Base-by-base conservation (phyloP, 2,113 vertebrate species). In the Turnix velox region DNA sequence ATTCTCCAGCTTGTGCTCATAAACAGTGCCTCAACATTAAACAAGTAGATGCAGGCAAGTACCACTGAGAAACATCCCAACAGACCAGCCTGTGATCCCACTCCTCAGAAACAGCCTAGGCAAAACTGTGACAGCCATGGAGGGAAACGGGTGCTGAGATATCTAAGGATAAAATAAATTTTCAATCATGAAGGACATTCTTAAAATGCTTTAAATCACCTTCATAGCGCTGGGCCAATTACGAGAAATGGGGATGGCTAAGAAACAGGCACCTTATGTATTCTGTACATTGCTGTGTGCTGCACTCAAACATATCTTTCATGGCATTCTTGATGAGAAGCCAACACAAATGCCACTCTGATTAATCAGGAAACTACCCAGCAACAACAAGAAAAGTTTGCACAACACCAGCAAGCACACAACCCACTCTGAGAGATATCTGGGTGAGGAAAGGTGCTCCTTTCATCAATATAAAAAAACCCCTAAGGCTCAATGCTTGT, bases 331-430 rank as follows among this genome's bases (percentile, higher is more conserved):
- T 94, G 93, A 92, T 28, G 85, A 58, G 90, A 81, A 92, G 94
- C 94, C 93, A 95, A 92, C 63, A 80, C 75, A 96, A 96, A 96
- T 88, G 93, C 82, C 79, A 72, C 92, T 68, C 87, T 75, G 94
- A 81, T 90, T 96, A 94, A 95, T 90, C 94, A 94, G 95, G 93
- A 94, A 94, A 84, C 84, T 92, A 90, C 95, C 95, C 94, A 92
- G 88, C 90, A 95, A 95, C 91, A 95, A 94, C 94, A 93, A 1
- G 28, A 93, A 68, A 94, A 78, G 85, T 92, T 96, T 96, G 82
- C 93, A 93, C 86, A 96, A 93, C 87, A 71, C 57, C 91, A 74
- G 18, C 75, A 62, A 92, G 87, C 84, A 96, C 84, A 94, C 88
- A 96, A 81, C 71, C 67, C 73, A 40, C 91, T 83, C 89, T 43